These are phyloP conservation scores for Temnothorax curvispinosus DNA, from an alignment of 1,140 invertebrate genomes.

Conservation along the genomic window DNA sequence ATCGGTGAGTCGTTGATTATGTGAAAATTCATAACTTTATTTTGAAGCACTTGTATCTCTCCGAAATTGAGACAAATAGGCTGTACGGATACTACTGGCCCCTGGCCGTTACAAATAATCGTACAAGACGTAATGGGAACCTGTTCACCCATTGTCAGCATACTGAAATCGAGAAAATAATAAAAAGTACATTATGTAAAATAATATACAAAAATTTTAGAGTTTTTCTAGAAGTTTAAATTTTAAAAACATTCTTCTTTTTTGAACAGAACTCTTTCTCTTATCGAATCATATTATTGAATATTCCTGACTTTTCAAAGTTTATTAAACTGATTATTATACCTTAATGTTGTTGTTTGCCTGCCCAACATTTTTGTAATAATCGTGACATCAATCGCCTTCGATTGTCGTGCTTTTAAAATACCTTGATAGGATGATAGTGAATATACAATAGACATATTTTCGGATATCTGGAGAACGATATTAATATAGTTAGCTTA, in stretches of 20 bases:
- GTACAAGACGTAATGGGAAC: constrained; percentile 67
- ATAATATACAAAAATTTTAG: background rate
- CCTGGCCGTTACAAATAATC: constrained; percentile 82
- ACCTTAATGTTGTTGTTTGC: constrained; percentile 65
- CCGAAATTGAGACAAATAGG: constrained; percentile 80
- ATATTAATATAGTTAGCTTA: background rate
- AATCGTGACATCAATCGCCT: constrained; percentile 70
- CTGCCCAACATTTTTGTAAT: constrained; percentile 73
- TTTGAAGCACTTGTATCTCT: constrained; percentile 78
- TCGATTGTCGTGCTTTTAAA: constrained; percentile 72
- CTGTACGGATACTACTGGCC: constrained; percentile 81
- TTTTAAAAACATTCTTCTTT: background rate
- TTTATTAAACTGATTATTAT: constrained; percentile 28
- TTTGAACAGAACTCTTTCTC: background rate
- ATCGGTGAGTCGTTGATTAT: constrained; percentile 85
- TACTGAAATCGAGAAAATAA: constrained; percentile 62
- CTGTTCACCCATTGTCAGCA: constrained; percentile 75
- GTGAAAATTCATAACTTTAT: constrained; percentile 70
- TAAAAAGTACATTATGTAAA: background rate
- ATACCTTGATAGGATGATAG: constrained; percentile 74
- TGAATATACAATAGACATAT: constrained; percentile 69
- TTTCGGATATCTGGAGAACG: constrained; percentile 61
- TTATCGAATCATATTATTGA: constrained; percentile 2
- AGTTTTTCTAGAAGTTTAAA: background rate
- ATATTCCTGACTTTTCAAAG: background rate